These are phyloP conservation scores for Trichogramma dendrolimi DNA, from an alignment of 2,888 invertebrate species.

Conservation along the genomic window DNA sequence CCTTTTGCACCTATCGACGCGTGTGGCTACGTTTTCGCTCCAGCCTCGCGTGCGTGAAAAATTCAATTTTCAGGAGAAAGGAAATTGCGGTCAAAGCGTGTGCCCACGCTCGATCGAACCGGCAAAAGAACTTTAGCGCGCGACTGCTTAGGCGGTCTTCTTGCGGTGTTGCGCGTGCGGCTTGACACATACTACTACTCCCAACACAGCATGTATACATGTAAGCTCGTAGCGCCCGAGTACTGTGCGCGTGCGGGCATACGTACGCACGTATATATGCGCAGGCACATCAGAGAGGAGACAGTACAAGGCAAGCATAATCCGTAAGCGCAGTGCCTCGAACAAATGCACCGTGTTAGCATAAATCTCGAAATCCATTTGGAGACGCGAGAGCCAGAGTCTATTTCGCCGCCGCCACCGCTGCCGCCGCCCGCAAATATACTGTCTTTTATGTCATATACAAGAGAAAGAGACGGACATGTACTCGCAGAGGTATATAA, in stretches of 20 bases:
- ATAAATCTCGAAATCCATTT: constrained; percentile 53
- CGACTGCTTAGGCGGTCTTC: no score
- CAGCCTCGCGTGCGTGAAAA: no score
- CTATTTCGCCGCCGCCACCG: constrained; percentile 43
- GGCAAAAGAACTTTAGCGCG: no score
- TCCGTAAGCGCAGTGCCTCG: constrained; percentile 34
- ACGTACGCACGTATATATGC: background rate
- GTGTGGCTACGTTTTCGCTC: background rate
- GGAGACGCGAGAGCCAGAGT: constrained; percentile 43
- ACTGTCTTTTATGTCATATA: constrained; percentile 4
- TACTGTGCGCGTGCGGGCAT: background rate
- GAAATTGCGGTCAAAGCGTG: no score
- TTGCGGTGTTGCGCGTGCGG: no score
- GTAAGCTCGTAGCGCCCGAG: background rate
- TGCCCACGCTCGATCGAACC: no score
- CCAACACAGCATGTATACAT: background rate
- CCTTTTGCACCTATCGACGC: background rate
- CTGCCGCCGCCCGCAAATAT: constrained; percentile 4
- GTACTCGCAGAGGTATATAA: no score
- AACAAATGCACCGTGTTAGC: constrained; percentile 51
- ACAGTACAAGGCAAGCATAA: constrained; percentile 28
- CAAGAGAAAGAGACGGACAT: constrained; percentile 9
- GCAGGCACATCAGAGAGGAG: no score
- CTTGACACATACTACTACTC: no score
- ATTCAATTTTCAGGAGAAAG: no score